Evolutionary conservation across 2,888 invertebrate species (phyloP).

Genomic region (Ctena decussata): DNA sequence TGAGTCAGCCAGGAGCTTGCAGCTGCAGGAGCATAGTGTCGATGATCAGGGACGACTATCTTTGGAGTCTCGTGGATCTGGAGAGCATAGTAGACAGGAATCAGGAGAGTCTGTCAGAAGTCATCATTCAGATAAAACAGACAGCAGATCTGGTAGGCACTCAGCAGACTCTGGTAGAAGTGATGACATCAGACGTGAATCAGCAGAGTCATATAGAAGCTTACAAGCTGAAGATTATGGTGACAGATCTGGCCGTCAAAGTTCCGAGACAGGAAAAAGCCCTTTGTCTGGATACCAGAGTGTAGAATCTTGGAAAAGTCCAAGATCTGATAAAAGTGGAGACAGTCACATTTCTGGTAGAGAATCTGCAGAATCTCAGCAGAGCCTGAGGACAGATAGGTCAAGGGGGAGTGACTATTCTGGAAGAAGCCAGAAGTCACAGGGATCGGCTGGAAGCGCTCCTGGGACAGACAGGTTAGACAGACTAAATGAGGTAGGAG

Average conservation of each 20-base stretch:
- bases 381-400: slow-evolving; percentile 37
- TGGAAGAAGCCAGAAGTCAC: slow-evolving; percentile 27
- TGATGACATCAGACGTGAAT: slow-evolving; percentile 50
- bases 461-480: slow-evolving; percentile 43
- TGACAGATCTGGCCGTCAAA: slow-evolving; percentile 24
- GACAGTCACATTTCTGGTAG: slow-evolving; percentile 46
- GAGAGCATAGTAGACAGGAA: slow-evolving; percentile 15
- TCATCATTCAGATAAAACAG: slow-evolving; percentile 20
- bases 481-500: slow-evolving; percentile 50
- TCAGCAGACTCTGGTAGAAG: slow-evolving; percentile 43
- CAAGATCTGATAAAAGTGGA: slow-evolving; percentile 42
- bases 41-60: not conserved
- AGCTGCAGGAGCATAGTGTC: not conserved
- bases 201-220: slow-evolving; percentile 33
- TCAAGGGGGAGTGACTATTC: slow-evolving; percentile 42
- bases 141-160: slow-evolving; percentile 28
- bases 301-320: slow-evolving; percentile 48
- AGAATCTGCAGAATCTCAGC: slow-evolving; percentile 57
- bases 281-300: slow-evolving; percentile 45
- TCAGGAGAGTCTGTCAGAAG: slow-evolving; percentile 48
- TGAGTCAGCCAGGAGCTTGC: slow-evolving; percentile 28
- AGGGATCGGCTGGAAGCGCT: slow-evolving; percentile 12
- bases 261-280: slow-evolving; percentile 46
- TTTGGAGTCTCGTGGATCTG: not conserved
- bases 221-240: not conserved